Evolutionary conservation across 1,140 invertebrate species (phyloP).

Genomic region (Euborellia annulipes): DNA sequence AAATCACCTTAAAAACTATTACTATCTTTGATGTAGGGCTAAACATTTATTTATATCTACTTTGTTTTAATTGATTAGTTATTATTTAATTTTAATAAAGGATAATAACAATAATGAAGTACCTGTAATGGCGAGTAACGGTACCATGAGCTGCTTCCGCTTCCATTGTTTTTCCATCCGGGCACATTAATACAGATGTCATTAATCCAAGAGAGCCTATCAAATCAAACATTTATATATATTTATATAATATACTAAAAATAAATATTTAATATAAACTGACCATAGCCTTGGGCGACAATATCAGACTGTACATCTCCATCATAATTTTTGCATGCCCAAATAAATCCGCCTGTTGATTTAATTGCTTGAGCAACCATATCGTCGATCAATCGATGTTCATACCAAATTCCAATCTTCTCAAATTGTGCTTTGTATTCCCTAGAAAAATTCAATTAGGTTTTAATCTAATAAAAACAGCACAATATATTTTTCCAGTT

Average conservation of each 20-base stretch:
- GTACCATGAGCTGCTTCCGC: conserved; percentile 86
- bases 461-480: no score
- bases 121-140: conserved; percentile 76
- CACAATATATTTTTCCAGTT: no score
- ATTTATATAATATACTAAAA: not conserved
- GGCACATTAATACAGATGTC: conserved; percentile 83
- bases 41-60: no score
- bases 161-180: conserved; percentile 80
- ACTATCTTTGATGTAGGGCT: no score
- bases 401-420: conserved; percentile 68
- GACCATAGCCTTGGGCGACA: conserved; percentile 65
- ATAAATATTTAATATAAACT: no score
- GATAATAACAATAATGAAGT: conserved; percentile 13
- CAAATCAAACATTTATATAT: conserved; percentile 4
- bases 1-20: no score
- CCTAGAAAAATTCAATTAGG: no score
- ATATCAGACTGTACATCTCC: conserved; percentile 83
- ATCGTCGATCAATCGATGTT: conserved; percentile 84
- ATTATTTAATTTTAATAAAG: not conserved
- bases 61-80: not conserved
- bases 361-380: conserved; percentile 84
- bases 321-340: conserved; percentile 87
- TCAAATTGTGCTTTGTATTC: conserved; percentile 65
- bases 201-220: conserved; percentile 72
- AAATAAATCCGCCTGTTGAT: conserved; percentile 74